Base-by-base conservation (phyloP, 2,113 vertebrate species). In the Odontesthes bonariensis region DNA sequence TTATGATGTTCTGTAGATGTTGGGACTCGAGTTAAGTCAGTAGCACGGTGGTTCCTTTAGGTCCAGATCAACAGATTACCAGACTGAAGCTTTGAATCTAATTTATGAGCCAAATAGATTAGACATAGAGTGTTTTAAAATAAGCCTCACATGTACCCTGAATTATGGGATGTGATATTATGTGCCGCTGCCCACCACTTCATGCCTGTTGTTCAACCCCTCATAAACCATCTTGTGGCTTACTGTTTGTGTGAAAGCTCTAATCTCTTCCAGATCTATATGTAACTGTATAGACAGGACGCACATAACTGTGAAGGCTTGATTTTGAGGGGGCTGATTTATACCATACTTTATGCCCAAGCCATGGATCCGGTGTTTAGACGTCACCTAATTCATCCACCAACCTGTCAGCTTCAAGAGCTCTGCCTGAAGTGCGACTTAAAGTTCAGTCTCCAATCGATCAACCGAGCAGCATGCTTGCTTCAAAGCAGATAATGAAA, bases 261-360 rank as follows among this genome's bases (percentile, higher is more conserved):
- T 85, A 91, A 92, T 87, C 77, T 83, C 62, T 86, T 84, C 91
- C 90, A 92, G 86, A 88, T 86, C 73, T 79, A 22, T 65, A 78
- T 69, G 69, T 75, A 83, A 87, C 82, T 53, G 76, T 75, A 82
- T 49, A 73, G 68, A 59, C 55, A 12, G 54, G 79, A 81, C 72
- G 69, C 86, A 73, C 78, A 82, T 62, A 44, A 56, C 44, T 40
- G 42, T 51, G 71, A 61, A 69, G 73, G 60, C 38, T 49, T 38
- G 57, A 77, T 85, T 53, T 84, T 61, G 14, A 38, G 61, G 27
- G 9, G 20, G 17, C 31, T 90, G 88, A 91, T 92, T 91, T 83
- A 89, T 80, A 11, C 69, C 56, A 23, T 72, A 19, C 33, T 88
- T 12, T 52, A 17, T 85, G 87, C 79, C 66, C 55, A 6, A 71